These are phyloP conservation scores for Macaria liturata DNA, from an alignment of 2,888 invertebrate genomes.

Conservation along the genomic window DNA sequence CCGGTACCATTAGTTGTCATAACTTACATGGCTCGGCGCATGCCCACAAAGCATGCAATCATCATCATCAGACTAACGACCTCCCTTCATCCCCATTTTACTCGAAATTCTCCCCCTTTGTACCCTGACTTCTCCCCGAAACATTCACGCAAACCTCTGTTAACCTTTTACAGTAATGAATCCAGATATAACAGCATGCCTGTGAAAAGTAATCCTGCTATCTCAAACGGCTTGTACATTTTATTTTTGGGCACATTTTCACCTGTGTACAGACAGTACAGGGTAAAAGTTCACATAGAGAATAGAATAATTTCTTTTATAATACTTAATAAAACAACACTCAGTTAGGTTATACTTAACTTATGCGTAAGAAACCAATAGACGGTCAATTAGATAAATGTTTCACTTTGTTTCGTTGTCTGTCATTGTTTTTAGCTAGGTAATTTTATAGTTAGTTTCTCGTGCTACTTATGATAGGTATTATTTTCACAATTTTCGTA, in stretches of 20 bases:
- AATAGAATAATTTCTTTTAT: too few relatives aligned
- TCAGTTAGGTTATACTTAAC: too few relatives aligned
- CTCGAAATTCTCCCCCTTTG: not conserved
- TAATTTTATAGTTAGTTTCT: too few relatives aligned
- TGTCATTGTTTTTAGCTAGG: too few relatives aligned
- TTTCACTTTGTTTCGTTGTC: too few relatives aligned
- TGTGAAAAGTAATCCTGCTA: constrained; percentile 23
- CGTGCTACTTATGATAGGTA: too few relatives aligned
- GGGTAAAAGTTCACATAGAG: too few relatives aligned
- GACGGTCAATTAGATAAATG: too few relatives aligned
- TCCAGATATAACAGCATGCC: constrained; percentile 13
- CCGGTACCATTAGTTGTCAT: not conserved
- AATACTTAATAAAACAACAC: too few relatives aligned
- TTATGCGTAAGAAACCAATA: too few relatives aligned
- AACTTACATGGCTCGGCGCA: constrained; percentile 3
- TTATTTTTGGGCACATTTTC: constrained; percentile 21
- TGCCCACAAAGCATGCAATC: constrained; percentile 18
- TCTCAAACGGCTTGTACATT: constrained; percentile 19
- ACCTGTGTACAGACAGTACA: not conserved
- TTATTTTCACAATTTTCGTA: too few relatives aligned
- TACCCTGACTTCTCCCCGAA: not conserved
- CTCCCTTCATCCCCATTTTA: not conserved
- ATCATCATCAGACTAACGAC: constrained; percentile 23
- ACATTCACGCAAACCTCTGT: constrained; percentile 8
- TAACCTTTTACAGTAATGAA: constrained; percentile 33